phyloP scores from a whole-genome alignment of 2,113 vertebrate species.

The Eidolon helvum region DNA sequence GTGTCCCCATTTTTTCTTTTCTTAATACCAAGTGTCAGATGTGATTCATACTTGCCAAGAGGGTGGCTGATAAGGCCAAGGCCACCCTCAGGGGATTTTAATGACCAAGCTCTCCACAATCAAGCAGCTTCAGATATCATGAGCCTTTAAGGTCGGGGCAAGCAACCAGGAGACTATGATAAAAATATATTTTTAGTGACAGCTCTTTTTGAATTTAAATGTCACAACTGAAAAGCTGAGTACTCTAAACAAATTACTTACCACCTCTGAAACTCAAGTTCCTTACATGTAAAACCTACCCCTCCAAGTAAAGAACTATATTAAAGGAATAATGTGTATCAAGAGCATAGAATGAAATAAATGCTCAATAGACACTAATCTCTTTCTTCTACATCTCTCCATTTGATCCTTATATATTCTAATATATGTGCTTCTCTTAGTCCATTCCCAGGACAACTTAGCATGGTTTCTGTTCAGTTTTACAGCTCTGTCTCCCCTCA shows the following conservation, averaged over 20 bases:
- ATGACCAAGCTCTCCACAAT: not conserved
- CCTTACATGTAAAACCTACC: not conserved
- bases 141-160: not conserved
- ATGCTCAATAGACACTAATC: not conserved
- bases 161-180: too few species aligned
- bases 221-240: not conserved
- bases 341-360: not conserved
- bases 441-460: not conserved
- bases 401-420: not conserved
- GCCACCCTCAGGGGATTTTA: not conserved
- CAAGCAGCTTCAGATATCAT: too few species aligned
- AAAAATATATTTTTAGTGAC: not conserved
- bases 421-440: not conserved
- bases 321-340: not conserved
- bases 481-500: not conserved
- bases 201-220: not conserved
- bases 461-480: not conserved
- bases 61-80: accelerated
- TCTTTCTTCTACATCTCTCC: not conserved
- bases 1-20: not conserved
- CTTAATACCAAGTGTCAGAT: not conserved
- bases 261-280: not conserved
- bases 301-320: not conserved
- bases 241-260: not conserved
- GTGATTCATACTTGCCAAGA: not conserved